Percentiles rank a stretch among this genome's conserved stretches.
Conservation (phyloP, 92 coral and sea anemone species). For the Umimayanthus kanabou region DNA sequence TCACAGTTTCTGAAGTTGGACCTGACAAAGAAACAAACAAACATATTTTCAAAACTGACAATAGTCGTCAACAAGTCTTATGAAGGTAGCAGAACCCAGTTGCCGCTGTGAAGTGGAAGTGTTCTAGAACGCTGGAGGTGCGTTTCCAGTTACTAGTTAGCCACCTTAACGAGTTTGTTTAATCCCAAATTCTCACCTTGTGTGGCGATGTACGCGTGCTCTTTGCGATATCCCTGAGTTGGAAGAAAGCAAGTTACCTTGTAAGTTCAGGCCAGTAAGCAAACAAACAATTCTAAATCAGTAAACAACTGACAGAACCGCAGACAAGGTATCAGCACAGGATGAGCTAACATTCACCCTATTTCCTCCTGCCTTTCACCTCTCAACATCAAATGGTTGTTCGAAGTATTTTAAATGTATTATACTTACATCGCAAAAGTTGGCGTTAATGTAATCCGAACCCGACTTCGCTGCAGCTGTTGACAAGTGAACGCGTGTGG, state of each 20-base stretch:
- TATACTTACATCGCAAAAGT: slow-evolving; percentile 91
- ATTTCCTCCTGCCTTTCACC: neutral
- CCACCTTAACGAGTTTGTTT: neutral
- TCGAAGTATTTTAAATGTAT: neutral
- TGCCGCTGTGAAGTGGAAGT: neutral
- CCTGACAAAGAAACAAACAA: slow-evolving; percentile 51
- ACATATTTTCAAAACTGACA: neutral
- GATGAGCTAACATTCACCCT: neutral
- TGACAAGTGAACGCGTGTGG: slow-evolving; percentile 83
- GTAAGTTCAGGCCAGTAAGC: neutral
- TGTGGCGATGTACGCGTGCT: slow-evolving; percentile 91
- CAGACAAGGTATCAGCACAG: neutral
- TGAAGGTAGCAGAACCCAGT: neutral
- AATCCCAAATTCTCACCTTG: slow-evolving; percentile 58
- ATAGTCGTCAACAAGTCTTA: neutral
- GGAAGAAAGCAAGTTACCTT: neutral
- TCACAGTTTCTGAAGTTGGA: slow-evolving; percentile 83
- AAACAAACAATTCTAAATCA: neutral
- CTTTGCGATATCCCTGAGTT: slow-evolving; percentile 93
- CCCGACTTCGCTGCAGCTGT: slow-evolving; percentile 67
- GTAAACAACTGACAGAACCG: neutral
- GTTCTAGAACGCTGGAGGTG: neutral
- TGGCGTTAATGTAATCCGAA: slow-evolving; percentile 96
- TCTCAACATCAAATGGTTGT: neutral
- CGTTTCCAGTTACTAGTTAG: neutral